phyloP scores from a whole-genome alignment of 2,888 invertebrate genomes.

The Microdon myrmicae region DNA sequence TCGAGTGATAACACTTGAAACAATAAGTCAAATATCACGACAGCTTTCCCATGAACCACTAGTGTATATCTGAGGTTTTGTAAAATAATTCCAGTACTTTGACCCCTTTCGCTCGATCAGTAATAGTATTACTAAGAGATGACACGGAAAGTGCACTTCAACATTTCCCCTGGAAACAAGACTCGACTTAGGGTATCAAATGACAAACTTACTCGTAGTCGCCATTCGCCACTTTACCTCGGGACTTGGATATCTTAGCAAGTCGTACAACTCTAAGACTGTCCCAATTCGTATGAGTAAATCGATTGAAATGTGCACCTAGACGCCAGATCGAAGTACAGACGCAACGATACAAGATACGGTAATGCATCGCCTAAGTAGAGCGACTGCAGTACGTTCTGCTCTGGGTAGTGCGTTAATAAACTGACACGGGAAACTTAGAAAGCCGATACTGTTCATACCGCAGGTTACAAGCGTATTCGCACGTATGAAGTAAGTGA shows the following conservation, averaged over 20 bases:
- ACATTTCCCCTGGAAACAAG: constrained; percentile 1
- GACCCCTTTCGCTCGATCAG: too few relatives aligned
- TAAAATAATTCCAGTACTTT: too few relatives aligned
- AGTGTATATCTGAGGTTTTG: too few relatives aligned
- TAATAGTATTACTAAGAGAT: too few relatives aligned
- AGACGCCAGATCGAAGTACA: constrained; percentile 39
- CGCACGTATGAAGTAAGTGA: too few relatives aligned
- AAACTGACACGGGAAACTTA: constrained; percentile 9
- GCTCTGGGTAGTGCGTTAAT: constrained; percentile 25
- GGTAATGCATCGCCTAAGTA: constrained; percentile 1
- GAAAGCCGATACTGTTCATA: neutral
- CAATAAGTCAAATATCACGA: too few relatives aligned
- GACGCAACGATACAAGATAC: constrained; percentile 8
- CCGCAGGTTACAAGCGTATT: too few relatives aligned
- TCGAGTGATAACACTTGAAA: constrained; percentile 5
- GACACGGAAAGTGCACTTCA: constrained; percentile 32
- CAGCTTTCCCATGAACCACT: too few relatives aligned
- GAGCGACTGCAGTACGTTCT: neutral
- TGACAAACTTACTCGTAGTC: constrained; percentile 17
- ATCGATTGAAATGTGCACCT: constrained; percentile 38
- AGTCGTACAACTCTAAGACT: neutral
- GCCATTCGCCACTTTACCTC: neutral
- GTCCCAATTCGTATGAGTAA: constrained; percentile 26
- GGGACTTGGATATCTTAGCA: neutral
- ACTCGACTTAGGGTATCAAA: constrained; percentile 24